Base-by-base conservation (phyloP, 2,797 vertebrate genomes). In the Bovichtus diacanthus region DNA sequence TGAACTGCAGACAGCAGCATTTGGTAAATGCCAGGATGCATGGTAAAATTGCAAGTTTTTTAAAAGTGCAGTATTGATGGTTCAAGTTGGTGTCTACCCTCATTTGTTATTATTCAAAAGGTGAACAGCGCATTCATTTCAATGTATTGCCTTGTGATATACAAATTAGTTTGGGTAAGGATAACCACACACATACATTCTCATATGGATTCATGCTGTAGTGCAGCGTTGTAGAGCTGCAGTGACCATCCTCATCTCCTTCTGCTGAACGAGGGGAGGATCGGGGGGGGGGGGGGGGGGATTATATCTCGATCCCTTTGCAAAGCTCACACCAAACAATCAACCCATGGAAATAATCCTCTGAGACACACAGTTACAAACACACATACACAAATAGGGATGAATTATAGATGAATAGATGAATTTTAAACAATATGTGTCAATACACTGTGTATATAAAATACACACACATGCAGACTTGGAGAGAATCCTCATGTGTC, bases 311-410 rank as follows among this genome's bases (percentile, higher is more conserved):
- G 63, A 94, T 93, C 92, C 82, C 83, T 89, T 86, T 89, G 88
- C 90, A 95, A 93, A 94, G 87, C 93, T 92, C 91, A 92, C 92
- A 93, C 88, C 87, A 93, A 95, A 94, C 92, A 95, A 95, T 95
- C 95, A 95, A 84, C 90, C 64, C 47, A 68, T 80, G 90, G 75
- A 87, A 90, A 82, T 94, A 94, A 94, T 92, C 93, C 90, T 71
- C 81, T 70, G 78, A 82, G 68, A 88, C 76, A 72, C 74, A 83
- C 74, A 74, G 51, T 49, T 60, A 79, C 73, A 79, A 46, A 70
- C 67, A 81, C 78, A 83, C 68, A 83, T 62, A 74, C 38, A 36
- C 59, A 74, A 6, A 8, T 2, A 29, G 29, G 5, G 49, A 78
- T 61, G 54, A n/a, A n/a, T n/a, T n/a, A n/a, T n/a, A n/a, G n/a